Percentiles rank a stretch among this genome's conserved stretches.
Conservation (phyloP, 1,140 invertebrate species). For the Trichoplusia ni region DNA sequence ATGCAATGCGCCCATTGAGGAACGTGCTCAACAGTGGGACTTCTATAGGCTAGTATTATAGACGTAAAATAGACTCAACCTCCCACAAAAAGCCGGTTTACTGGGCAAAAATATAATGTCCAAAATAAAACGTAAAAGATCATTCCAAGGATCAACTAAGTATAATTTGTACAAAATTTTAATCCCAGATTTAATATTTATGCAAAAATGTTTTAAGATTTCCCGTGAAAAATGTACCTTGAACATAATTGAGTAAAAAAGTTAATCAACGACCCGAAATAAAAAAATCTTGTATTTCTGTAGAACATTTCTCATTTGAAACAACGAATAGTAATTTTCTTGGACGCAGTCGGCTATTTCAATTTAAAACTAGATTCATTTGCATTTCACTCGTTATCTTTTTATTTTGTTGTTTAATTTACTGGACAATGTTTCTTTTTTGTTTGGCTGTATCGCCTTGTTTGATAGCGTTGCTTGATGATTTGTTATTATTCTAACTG, state of each 20-base stretch:
- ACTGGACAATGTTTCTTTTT: slow-evolving; percentile 6
- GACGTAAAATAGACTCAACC: too few species aligned
- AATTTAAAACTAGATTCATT: slow-evolving; percentile 36
- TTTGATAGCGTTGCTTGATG: background rate
- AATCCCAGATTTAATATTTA: background rate
- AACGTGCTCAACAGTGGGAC: too few species aligned
- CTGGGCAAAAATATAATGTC: too few species aligned
- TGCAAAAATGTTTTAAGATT: background rate
- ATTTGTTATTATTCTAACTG: too few species aligned
- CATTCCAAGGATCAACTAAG: too few species aligned
- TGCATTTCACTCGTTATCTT: slow-evolving; percentile 28
- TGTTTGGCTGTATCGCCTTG: background rate
- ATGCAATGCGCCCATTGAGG: too few species aligned
- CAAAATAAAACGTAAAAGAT: too few species aligned
- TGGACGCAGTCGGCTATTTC: slow-evolving; percentile 24
- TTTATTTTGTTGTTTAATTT: slow-evolving; percentile 29
- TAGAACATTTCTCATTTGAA: slow-evolving; percentile 34
- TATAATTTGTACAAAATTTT: too few species aligned
- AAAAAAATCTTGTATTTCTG: slow-evolving; percentile 13
- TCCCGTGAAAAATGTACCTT: background rate
- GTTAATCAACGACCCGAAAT: slow-evolving; percentile 23
- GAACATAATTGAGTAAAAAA: slow-evolving; percentile 9
- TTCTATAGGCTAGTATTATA: too few species aligned
- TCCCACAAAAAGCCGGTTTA: too few species aligned
- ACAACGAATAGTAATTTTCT: slow-evolving; percentile 30